Evolutionary conservation across 2,797 vertebrate genomes (phyloP).

Genomic region (Parotocinclus haroldoi): DNA sequence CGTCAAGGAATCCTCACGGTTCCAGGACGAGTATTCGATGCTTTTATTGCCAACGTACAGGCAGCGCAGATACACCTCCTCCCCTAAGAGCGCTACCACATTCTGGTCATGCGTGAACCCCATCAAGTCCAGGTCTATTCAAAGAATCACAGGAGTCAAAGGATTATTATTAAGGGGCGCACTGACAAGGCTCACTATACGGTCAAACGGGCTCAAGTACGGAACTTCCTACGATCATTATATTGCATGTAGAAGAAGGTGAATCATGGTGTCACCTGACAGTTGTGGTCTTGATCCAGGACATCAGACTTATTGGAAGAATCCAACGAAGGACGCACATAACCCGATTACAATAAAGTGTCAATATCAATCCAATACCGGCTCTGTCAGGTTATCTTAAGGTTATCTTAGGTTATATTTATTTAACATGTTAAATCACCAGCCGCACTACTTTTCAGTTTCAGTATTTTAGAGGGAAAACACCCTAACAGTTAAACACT

Average conservation of each 20-base stretch:
- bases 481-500: neutral
- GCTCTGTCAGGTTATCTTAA: neutral
- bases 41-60: constrained; percentile 50
- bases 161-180: neutral
- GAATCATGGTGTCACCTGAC: too few species aligned
- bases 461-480: constrained; percentile 1
- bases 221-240: too few species aligned
- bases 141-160: constrained; percentile 1
- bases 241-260: too few species aligned
- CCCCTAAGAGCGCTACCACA: constrained; percentile 63
- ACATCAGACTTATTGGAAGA: too few species aligned
- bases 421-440: neutral
- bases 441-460: neutral
- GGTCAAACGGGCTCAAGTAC: too few species aligned
- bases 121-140: constrained; percentile 32
- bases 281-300: too few species aligned
- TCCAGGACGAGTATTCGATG: constrained; percentile 56
- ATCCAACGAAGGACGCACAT: neutral
- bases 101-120: constrained; percentile 37
- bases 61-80: constrained; percentile 60
- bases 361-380: neutral
- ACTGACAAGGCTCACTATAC: too few species aligned
- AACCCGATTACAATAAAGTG: constrained; percentile 44
- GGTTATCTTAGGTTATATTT: neutral
- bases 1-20: constrained; percentile 31